A percentile compares a stretch with the other conserved stretches of the same genome.
These are phyloP conservation scores for Mohoua ochrocephala DNA, from an alignment of 2,113 vertebrate genomes.

Conservation along the genomic window DNA sequence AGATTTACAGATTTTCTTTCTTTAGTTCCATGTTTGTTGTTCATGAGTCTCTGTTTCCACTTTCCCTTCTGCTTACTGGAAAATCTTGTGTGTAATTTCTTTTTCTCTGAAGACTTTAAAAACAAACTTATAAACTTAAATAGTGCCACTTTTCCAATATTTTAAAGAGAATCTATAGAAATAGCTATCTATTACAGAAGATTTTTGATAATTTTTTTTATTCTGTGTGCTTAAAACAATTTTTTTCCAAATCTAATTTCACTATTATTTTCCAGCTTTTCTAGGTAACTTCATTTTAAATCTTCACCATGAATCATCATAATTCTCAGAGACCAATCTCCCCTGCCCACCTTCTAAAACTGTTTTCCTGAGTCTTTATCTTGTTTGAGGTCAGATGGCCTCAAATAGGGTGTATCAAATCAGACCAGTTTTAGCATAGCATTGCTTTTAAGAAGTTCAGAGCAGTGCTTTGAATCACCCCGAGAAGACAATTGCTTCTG, in stretches of 20 bases:
- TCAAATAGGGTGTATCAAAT: neutral
- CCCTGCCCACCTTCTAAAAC: neutral
- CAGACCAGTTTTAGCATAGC: neutral
- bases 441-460: neutral
- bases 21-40: neutral
- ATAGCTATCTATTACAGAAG: neutral
- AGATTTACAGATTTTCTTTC: neutral
- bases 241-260: neutral
- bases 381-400: neutral
- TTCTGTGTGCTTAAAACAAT: neutral
- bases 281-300: neutral
- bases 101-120: neutral
- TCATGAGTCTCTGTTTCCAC: neutral
- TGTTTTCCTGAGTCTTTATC: neutral
- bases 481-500: neutral
- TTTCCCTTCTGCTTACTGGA: neutral
- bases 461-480: neutral
- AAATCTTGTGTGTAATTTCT: neutral
- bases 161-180: neutral
- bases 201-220: neutral
- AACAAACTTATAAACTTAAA: neutral
- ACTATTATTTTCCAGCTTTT: neutral
- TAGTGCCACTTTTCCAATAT: neutral
- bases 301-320: neutral
- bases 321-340: neutral